Evolutionary conservation across 2,113 vertebrate genomes (phyloP).

Genomic region (Colius striatus): DNA sequence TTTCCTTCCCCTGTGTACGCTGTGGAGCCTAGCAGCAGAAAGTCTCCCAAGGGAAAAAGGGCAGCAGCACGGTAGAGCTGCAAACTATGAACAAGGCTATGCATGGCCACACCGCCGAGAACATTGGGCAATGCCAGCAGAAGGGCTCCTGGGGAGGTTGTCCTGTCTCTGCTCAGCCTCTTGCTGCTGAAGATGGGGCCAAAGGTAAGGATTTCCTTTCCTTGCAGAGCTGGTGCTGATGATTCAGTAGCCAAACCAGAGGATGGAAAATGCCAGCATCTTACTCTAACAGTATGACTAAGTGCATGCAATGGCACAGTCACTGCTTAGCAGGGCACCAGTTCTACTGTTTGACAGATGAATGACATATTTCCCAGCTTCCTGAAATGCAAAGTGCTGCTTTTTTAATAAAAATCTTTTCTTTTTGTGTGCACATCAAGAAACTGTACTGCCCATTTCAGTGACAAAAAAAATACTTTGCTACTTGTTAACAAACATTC

Average conservation of each 20-base stretch:
- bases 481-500: neutral
- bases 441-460: neutral
- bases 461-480: neutral
- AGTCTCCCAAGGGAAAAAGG: neutral
- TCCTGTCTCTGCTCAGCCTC: too few species aligned
- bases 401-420: neutral
- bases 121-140: neutral
- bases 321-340: too few species aligned
- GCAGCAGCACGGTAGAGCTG: neutral
- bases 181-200: neutral
- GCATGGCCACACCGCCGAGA: neutral
- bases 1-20: neutral
- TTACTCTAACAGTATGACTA: neutral
- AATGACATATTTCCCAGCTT: neutral
- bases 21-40: too few species aligned
- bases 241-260: neutral
- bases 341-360: neutral
- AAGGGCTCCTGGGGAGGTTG: neutral
- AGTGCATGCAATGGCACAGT: neutral
- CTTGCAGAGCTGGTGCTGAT: neutral
- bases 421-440: neutral
- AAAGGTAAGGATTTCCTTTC: neutral
- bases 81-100: neutral
- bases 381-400: neutral
- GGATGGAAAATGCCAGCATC: neutral